Conservation (phyloP, 2,888 invertebrate genomes). For the Perizoma affinitatum region DNA sequence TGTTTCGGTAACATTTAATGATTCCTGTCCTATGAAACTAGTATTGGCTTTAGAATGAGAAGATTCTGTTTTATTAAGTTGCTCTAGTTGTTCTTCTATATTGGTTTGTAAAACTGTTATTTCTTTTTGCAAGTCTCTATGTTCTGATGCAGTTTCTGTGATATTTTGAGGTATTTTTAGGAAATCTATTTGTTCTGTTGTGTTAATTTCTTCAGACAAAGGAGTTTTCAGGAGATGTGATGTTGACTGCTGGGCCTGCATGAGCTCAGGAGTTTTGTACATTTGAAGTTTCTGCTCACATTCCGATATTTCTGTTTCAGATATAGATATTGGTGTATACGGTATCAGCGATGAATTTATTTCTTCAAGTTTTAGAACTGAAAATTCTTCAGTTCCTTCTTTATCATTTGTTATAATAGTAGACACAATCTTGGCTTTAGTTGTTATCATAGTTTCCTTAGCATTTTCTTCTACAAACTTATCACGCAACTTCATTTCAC, state of each 20-base stretch:
- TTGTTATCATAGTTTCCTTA: conserved; percentile 80
- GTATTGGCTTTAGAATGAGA: conserved; percentile 79
- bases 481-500: conserved; percentile 81
- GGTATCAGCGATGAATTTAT: conserved; percentile 81
- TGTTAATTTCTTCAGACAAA: conserved; percentile 71
- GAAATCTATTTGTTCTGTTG: conserved; percentile 66
- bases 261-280: conserved; percentile 50
- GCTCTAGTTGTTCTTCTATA: conserved; percentile 79
- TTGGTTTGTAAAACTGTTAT: conserved; percentile 66
- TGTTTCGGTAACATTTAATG: conserved; percentile 85
- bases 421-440: conserved; percentile 86
- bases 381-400: conserved; percentile 74
- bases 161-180: conserved; percentile 45
- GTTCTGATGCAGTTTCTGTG: conserved; percentile 57
- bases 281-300: conserved; percentile 84
- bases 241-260: conserved; percentile 53
- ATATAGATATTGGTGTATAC: conserved; percentile 85
- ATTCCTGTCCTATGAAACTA: conserved; percentile 83
- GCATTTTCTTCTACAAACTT: conserved; percentile 68
- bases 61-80: conserved; percentile 81
- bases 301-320: conserved; percentile 86
- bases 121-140: conserved; percentile 70
- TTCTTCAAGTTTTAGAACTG: conserved; percentile 53
- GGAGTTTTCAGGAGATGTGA: conserved; percentile 72
- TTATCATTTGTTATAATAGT: conserved; percentile 86